Percentiles rank a stretch among this genome's conserved stretches.
Conservation (phyloP, 2,113 vertebrate species). For the Chionomys nivalis region DNA sequence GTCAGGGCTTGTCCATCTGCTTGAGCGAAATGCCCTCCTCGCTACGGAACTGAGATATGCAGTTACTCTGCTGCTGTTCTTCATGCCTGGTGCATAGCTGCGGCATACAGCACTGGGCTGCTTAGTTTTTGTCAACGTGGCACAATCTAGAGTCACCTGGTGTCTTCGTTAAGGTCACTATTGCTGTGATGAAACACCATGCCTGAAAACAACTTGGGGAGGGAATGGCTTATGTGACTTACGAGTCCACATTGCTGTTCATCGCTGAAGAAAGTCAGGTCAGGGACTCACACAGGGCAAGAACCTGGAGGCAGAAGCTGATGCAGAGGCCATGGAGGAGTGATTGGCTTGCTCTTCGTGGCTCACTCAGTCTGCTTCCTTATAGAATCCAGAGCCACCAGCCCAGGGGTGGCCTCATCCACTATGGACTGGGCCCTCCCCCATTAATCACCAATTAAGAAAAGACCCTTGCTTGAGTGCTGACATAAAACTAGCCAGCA, state of each 20-base stretch:
- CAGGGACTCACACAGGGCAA: background rate
- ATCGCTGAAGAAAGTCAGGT: background rate
- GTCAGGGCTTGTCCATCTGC: too few species aligned
- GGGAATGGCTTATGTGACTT: background rate
- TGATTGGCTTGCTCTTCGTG: too few species aligned
- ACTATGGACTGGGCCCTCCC: background rate
- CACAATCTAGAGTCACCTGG: background rate
- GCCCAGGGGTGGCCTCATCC: background rate
- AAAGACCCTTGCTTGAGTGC: background rate
- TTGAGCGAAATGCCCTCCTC: background rate
- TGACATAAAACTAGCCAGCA: background rate
- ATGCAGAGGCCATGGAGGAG: background rate
- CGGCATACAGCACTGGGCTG: rapidly evolving
- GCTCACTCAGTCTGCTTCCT: background rate
- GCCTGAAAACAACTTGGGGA: background rate
- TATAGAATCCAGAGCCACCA: background rate
- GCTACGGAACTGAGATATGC: background rate
- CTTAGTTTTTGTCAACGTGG: background rate
- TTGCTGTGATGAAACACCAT: background rate
- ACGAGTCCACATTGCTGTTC: background rate
- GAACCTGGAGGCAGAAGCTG: background rate
- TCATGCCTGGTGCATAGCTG: background rate
- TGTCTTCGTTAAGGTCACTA: background rate
- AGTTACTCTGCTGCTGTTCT: background rate
- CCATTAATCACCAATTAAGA: background rate